phyloP scores from a whole-genome alignment of 1,140 invertebrate species.

The Penaeus japonicus region DNA sequence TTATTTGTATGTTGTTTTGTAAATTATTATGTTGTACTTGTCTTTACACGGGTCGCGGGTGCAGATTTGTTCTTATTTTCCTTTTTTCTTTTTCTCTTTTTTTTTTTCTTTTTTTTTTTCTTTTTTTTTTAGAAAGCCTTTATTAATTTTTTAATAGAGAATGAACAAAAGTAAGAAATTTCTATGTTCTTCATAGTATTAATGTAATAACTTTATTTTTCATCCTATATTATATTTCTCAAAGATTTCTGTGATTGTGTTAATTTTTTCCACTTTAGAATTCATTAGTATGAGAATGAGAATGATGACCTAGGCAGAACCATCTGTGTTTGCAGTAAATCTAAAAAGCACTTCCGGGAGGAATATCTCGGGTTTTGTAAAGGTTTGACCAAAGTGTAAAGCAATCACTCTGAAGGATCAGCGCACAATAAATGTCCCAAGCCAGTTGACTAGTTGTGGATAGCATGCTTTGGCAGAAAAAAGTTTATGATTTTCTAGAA shows the following conservation, averaged over 20 bases:
- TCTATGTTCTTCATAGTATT: too few species aligned
- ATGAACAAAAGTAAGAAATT: background rate
- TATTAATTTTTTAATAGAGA: background rate
- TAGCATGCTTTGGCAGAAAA: slow-evolving; percentile 21
- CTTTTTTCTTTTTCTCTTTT: background rate
- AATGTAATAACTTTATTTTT: background rate
- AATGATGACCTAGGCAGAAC: slow-evolving; percentile 25
- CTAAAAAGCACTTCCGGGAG: background rate
- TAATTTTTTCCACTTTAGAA: slow-evolving; percentile 16
- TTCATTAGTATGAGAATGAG: slow-evolving; percentile 14
- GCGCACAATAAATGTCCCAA: slow-evolving; percentile 16
- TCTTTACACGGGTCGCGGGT: slow-evolving; percentile 29
- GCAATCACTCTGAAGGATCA: slow-evolving; percentile 20
- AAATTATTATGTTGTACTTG: slow-evolving; percentile 28
- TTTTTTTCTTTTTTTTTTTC: background rate
- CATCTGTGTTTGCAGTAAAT: background rate
- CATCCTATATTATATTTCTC: slow-evolving; percentile 7
- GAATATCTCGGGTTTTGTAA: background rate
- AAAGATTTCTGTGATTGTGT: slow-evolving; percentile 28
- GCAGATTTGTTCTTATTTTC: background rate
- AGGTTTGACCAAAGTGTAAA: slow-evolving; percentile 16
- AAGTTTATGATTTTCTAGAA: background rate
- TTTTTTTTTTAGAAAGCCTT: background rate
- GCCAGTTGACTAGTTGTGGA: slow-evolving; percentile 20
- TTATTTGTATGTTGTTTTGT: slow-evolving; percentile 20